Evolutionary conservation across 2,113 vertebrate genomes (phyloP), one percentile per base, ranked within the genome.

Genomic region (Alouatta palliata): DNA sequence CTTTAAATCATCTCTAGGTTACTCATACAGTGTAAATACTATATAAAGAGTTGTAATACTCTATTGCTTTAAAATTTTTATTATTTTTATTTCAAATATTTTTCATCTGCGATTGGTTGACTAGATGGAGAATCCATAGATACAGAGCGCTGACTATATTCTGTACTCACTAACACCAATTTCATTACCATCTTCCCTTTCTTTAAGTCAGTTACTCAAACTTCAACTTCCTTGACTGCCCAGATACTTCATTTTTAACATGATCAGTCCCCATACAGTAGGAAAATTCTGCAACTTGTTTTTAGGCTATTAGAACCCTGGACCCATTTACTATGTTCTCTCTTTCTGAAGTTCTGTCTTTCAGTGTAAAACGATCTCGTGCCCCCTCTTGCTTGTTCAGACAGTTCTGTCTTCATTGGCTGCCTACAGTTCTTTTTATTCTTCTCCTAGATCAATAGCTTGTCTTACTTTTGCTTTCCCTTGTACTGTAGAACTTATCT

Each of bases 311-410:
- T 49, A 23, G 70, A 54, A 79, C 23, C 58, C 32, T 58, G 25
- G 25, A 30, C 54, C 76, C 30, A 66, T 58, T 94, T 91, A 32
- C 13, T n/a, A 25, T n/a, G 10, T 45, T 88, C 20, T 61, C 14
- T 89, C 7, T 82, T 89, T 73, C 80, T 25, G 20, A 70, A 58
- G 17, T 13, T 79, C 16, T 75, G 35, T 49, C 23, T 25, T 82
- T 27, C 23, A 17, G 0, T n/a, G 81, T 16, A 20, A 76, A 43
- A 35, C 37, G 83, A 8, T 43, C 32, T 3, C 2, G 32, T 21
- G 27, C 25, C 25, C 81, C 20, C 1, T 2, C 4, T 6, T 81
- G 17, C 23, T 37, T 30, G 3, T 79, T 90, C 30, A 80, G 25
- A 47, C 17, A 13, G 8, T 70, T 86, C 37, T 79, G 13, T 87